Conservation (phyloP, 2,797 vertebrate species). For the Rousettus madagascariensis region DNA sequence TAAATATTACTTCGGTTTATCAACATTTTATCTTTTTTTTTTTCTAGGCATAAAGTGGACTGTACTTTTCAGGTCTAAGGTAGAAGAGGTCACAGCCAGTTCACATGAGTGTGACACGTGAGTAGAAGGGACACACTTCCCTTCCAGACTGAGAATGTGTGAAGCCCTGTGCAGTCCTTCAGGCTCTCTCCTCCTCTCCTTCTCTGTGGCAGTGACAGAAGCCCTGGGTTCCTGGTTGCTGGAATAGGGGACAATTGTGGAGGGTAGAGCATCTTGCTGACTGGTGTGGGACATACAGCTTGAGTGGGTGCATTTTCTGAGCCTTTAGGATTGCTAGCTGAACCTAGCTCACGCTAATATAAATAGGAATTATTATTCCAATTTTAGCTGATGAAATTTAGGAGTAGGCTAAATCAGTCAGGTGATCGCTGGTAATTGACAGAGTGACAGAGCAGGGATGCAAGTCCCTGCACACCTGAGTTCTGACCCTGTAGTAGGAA, state of each 20-base stretch:
- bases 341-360: neutral
- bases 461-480: neutral
- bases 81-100: neutral
- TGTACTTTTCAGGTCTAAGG: neutral
- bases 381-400: neutral
- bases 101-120: neutral
- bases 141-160: neutral
- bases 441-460: neutral
- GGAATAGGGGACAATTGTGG: neutral
- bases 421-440: neutral
- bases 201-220: neutral
- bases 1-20: neutral
- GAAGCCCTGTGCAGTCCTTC: neutral
- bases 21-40: neutral
- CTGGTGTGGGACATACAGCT: neutral
- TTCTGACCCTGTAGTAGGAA: neutral
- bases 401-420: neutral
- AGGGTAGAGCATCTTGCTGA: neutral
- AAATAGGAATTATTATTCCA: neutral
- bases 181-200: fast-evolving
- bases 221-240: neutral
- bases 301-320: neutral
- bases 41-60: neutral
- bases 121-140: neutral
- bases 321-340: neutral